Base-by-base conservation (phyloP, 2,113 vertebrate species). In the Balaenoptera acutorostrata region DNA sequence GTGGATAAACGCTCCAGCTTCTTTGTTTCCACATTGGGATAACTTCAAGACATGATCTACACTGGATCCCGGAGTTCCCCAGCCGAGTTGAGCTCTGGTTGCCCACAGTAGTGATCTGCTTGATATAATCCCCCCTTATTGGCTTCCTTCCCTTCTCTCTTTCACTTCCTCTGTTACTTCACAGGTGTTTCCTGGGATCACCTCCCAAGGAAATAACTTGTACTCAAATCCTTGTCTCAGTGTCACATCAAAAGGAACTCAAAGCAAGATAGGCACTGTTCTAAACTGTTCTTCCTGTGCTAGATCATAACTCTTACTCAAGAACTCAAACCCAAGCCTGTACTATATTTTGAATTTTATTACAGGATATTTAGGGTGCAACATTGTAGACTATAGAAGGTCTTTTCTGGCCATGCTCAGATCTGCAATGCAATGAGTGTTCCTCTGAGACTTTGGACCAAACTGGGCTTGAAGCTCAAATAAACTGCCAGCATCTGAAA, bases 401-500 rank as follows among this genome's bases (percentile, higher is more conserved):
- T 75, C 57, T 69, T 93, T 92, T 80, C 63, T 61, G 69, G 31
- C 15, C 61, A 31, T 41, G 18, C 39, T 64, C 95, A 93, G 64
- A 14, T 84, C 39, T 69, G 13, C 92, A 61, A 74, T 78, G 94
- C 89, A 81, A 41, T 52, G 39, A 82, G 39, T 52, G 5, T 57
- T 92, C 81, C 68, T 78, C 88, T 72, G 41, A 61, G 94, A 85
- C 81, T 83, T 33, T 17, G 39, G 63, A 81, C 44, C 86, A 97
- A 91, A 90, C 6, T 52, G 33, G 59, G 29, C 81, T 94, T 68
- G 44, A 95, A 85, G 64, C 55, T 77, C 96, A 93, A 90, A 97
- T 68, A 94, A 82, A 95, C n/a, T 64, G 27, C 89, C 77, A 97
- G 78, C 72, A 89, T 86, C 88, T 94, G 49, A 36, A 96, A 95